Evolutionary conservation across 2,113 vertebrate genomes (phyloP).

Genomic region (Callipepla californica): DNA sequence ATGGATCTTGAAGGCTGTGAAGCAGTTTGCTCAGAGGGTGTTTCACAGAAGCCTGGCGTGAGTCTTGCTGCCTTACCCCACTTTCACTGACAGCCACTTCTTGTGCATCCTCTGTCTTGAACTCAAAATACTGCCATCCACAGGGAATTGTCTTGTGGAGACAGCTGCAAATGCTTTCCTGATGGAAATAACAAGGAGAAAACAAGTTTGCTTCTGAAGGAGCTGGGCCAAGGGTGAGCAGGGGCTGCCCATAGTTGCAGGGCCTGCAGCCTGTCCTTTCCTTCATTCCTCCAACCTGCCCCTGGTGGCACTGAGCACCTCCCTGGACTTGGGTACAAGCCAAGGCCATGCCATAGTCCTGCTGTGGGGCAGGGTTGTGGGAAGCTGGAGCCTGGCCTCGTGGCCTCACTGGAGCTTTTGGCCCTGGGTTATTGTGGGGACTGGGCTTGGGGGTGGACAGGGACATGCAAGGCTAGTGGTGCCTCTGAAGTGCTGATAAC

Average conservation of each 20-base stretch:
- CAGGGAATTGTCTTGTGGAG: neutral
- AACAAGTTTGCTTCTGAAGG: neutral
- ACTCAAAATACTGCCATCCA: accelerated
- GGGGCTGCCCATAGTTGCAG: neutral
- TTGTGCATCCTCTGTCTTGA: neutral
- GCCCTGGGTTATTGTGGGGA: accelerated
- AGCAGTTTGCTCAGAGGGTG: neutral
- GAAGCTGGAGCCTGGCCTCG: neutral
- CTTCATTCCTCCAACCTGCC: neutral
- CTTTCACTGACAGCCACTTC: neutral
- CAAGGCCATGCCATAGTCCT: accelerated
- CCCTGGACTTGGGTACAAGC: neutral
- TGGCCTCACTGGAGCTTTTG: accelerated
- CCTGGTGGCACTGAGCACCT: neutral
- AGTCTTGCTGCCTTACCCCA: accelerated
- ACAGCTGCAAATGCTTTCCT: neutral
- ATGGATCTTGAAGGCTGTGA: neutral
- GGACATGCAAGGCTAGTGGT: neutral
- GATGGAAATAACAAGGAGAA: neutral
- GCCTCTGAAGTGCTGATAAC: neutral
- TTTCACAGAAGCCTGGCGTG: neutral
- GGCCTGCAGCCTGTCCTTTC: neutral
- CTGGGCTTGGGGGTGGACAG: neutral
- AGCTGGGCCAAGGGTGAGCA: neutral
- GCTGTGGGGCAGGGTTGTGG: neutral